Base-by-base conservation (phyloP, 1,140 invertebrate genomes). In the Neomicropteryx cornuta region DNA sequence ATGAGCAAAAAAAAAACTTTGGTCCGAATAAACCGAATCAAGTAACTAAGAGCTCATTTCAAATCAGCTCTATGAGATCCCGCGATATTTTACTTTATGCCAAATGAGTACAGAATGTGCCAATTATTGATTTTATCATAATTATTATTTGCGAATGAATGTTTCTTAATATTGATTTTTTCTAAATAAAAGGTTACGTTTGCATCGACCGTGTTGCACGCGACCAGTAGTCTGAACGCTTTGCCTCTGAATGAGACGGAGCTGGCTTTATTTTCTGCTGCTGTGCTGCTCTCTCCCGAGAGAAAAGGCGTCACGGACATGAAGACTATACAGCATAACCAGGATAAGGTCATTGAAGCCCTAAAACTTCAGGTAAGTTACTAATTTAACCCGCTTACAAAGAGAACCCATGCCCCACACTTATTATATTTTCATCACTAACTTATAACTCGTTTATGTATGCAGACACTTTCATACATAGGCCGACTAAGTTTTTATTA, bases 221-320 rank as follows among this genome's bases (percentile, higher is more conserved):
- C 95, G 70, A 76, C 87, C 22, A 73, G 75, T 38, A 73, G 77
- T 8, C 71, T 96, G 52, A 87, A 86, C 48, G 73, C 75, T 20
- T 68, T 93, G 45, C 76, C 79, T 43, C 61, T 93, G 45, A 84
- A 83, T 47, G 93, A 96, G 49, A 83, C 87, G 5, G 93, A 97
- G 66, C 68, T 96, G 42, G 92, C 87, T 1, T 65, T 97, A 17
- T 91, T 91, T 60, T 87, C 85, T 4, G 88, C 83, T 11, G 78
- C 88, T 33, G 81, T 95, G 32, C 66, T 97, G 31, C 69, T 93
- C 31, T 83, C 81, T 32, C 77, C 87, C 33, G 84, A 84, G 40
- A 70, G 91, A 52, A 64, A 75, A 5, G 87, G 83, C 3, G 71
- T 96, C 27, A 83, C 78, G 32, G 87, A 94, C 55, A 69, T 77